phyloP scores from a whole-genome alignment of 2,888 invertebrate species.

The Boloria selene region DNA sequence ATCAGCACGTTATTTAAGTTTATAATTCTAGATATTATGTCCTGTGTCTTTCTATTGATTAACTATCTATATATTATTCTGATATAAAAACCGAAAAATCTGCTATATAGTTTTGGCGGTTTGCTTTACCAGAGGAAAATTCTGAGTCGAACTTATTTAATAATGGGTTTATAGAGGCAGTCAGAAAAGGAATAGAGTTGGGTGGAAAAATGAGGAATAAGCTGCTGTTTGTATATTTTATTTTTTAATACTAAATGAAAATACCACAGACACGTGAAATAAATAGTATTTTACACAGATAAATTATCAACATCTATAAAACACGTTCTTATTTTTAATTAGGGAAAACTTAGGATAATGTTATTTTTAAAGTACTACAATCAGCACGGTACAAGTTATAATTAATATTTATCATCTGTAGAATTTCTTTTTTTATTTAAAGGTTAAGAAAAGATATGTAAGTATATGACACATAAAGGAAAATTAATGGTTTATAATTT shows the following conservation, averaged over 20 bases:
- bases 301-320: slow-evolving; percentile 19
- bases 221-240: slow-evolving; percentile 10
- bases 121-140: too few relatives aligned
- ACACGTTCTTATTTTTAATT: slow-evolving; percentile 4
- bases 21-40: too few relatives aligned
- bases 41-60: too few relatives aligned
- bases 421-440: too few relatives aligned
- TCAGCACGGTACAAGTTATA: neutral
- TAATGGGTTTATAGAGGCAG: neutral
- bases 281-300: slow-evolving; percentile 22
- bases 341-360: neutral
- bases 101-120: too few relatives aligned
- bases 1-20: too few relatives aligned
- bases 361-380: neutral
- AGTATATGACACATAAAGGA: too few relatives aligned
- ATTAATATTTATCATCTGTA: neutral
- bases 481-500: too few relatives aligned
- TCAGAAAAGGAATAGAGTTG: neutral
- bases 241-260: slow-evolving; percentile 28
- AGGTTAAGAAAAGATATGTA: too few relatives aligned
- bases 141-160: too few relatives aligned
- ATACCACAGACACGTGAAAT: slow-evolving; percentile 37
- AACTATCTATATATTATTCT: too few relatives aligned
- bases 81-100: too few relatives aligned
- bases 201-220: neutral